A percentile compares a stretch with the other conserved stretches of the same genome.
Evolutionary conservation across 23 tunicate species (phyloP).

Genomic region (Styela plicata): DNA sequence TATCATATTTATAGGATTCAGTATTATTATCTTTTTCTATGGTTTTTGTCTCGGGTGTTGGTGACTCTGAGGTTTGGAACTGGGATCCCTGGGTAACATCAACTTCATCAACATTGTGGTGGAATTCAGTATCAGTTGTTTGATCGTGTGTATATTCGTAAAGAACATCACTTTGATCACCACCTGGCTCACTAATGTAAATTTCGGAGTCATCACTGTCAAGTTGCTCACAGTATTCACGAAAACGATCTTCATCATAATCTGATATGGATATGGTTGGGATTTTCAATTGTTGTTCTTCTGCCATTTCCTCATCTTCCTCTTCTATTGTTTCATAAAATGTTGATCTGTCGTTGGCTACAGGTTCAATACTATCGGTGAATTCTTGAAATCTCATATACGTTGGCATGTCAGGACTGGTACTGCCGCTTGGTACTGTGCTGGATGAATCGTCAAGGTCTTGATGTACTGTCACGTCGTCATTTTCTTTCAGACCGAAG

Average conservation of each 20-base stretch:
- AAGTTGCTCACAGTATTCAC: background rate
- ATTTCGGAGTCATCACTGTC: slow-evolving; percentile 12
- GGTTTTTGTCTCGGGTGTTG: too few relatives aligned
- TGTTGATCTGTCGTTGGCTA: background rate
- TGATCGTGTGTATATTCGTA: too few relatives aligned
- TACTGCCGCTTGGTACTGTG: background rate
- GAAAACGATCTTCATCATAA: background rate
- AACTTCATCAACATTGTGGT: too few relatives aligned
- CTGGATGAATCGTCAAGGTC: background rate
- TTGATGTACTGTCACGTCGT: background rate
- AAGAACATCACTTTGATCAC: too few relatives aligned
- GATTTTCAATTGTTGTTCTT: background rate
- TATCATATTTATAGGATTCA: too few relatives aligned
- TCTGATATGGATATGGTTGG: slow-evolving; percentile 15
- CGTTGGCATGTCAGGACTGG: background rate
- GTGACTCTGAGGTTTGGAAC: too few relatives aligned
- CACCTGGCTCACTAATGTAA: slow-evolving; percentile 15
- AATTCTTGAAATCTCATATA: background rate
- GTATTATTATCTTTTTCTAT: too few relatives aligned
- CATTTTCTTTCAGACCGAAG: too few relatives aligned
- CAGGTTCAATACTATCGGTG: background rate
- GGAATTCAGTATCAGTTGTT: too few relatives aligned
- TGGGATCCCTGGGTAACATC: too few relatives aligned
- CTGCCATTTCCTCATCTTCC: background rate
- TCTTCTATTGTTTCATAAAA: background rate